Conservation (phyloP, 2,113 vertebrate genomes). For the Athene noctua region DNA sequence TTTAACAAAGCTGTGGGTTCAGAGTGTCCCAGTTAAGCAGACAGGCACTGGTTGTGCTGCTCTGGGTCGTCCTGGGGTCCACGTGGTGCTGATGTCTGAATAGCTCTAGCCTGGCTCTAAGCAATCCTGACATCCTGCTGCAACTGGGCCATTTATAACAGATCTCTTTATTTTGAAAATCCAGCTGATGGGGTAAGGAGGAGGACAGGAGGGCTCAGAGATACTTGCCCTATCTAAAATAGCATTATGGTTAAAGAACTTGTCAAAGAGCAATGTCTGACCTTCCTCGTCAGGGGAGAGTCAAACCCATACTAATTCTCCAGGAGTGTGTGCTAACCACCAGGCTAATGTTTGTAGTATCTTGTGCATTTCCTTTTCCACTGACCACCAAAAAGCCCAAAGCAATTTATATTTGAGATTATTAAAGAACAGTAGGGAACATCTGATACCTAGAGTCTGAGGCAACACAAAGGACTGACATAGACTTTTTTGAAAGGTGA, state of each 20-base stretch:
- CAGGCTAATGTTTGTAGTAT: background rate
- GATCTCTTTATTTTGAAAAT: background rate
- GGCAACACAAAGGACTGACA: background rate
- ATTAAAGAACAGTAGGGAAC: background rate
- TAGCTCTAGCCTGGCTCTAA: background rate
- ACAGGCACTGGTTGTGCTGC: background rate
- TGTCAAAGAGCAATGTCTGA: background rate
- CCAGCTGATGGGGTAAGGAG: background rate
- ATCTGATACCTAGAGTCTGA: background rate
- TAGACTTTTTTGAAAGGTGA: background rate
- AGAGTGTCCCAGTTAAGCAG: background rate
- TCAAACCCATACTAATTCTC: background rate
- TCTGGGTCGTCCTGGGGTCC: background rate
- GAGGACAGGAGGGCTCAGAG: rapidly evolving
- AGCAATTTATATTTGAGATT: background rate
- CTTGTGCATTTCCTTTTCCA: background rate
- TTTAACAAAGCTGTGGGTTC: background rate
- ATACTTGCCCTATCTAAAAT: background rate
- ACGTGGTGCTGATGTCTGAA: background rate
- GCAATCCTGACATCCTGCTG: background rate
- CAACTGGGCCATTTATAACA: background rate
- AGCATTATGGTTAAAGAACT: background rate
- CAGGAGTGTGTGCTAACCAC: rapidly evolving
- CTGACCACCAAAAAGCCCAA: background rate
- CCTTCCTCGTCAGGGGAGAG: background rate